Evolutionary conservation across 2,888 invertebrate genomes (phyloP), one percentile per base, ranked within the genome.

Genomic region (Amiota minor): DNA sequence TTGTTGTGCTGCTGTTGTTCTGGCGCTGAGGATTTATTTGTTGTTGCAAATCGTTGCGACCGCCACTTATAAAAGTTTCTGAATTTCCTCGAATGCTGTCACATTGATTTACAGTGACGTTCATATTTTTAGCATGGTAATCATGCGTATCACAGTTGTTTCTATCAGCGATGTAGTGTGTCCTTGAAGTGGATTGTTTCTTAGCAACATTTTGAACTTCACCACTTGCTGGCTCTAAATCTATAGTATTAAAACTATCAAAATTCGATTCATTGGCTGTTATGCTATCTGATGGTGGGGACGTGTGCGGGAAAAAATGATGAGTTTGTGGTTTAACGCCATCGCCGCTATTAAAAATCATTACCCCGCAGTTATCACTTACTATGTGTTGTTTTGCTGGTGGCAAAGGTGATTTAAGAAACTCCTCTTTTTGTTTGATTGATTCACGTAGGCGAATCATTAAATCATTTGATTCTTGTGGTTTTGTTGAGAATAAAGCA

Each of bases 351-450:
- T 50, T 67, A 55, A 12, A 16, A 67, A 79, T 59, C 53, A 77
- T 16, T 67, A 75, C 62, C 20, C 75, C 76, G 14, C 62, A 14
- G 45, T 62, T 62, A n/a, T 45, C 45, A 16, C 16, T 62, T 1
- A 45, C n/a, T 45, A 45, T 62, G 62, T 62, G 45, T 53, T 53
- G 53, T 9, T 53, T 35, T 35, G 35, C 6, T 35, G 35, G 35
- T 35, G 89, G 87, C 75, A 88, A 76, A 68, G 95, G 94, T 79
- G 95, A 92, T 87, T 94, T 92, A 74, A 97, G 91, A 89, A 97
- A 97, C 84, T 96, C 96, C 88, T 97, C 96, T 89, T 97, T 97
- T 87, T 96, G 95, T 87, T 96, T 96, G 84, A 95, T 93, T 86
- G 95, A 96, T 89, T 95, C 95, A 80, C 95, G 92, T 88, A 96